These are phyloP conservation scores for Solen grandis DNA, from an alignment of 1,140 invertebrate genomes.

Conservation along the genomic window DNA sequence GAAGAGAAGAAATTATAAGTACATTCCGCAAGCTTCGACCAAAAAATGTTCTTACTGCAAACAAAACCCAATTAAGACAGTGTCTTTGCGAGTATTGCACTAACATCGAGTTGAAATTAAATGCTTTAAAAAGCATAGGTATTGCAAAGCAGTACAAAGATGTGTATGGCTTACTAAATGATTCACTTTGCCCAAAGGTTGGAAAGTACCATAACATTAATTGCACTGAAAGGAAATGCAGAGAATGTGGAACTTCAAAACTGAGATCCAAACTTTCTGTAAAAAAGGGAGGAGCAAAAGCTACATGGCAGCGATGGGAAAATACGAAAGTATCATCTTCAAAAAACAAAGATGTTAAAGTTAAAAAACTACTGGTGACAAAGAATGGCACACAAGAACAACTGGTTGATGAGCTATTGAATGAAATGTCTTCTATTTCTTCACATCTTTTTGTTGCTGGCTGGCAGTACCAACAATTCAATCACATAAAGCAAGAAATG, in stretches of 20 bases:
- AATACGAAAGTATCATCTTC: not conserved
- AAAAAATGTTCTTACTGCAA: not conserved
- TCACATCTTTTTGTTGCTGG: not conserved
- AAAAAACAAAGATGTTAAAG: not conserved
- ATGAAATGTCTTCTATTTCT: not conserved
- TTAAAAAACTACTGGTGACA: not conserved
- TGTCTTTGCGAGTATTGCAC: conserved; percentile 14
- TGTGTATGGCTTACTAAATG: not conserved
- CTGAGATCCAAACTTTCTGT: not conserved
- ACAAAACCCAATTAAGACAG: not conserved
- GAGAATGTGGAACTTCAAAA: no score
- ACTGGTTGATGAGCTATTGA: not conserved
- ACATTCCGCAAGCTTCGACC: not conserved
- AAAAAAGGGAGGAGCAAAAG: not conserved
- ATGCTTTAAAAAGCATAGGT: not conserved
- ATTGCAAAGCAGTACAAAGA: conserved; percentile 5
- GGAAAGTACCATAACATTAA: not conserved
- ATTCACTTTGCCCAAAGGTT: not conserved
- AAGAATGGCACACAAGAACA: not conserved
- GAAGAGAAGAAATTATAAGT: not conserved
- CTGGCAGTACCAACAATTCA: not conserved
- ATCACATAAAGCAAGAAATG: not conserved
- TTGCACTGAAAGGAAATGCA: not conserved
- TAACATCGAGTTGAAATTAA: not conserved
- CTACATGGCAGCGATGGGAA: not conserved